phyloP scores from a whole-genome alignment of 2,113 vertebrate genomes.

The Phyllopteryx taeniolatus region DNA sequence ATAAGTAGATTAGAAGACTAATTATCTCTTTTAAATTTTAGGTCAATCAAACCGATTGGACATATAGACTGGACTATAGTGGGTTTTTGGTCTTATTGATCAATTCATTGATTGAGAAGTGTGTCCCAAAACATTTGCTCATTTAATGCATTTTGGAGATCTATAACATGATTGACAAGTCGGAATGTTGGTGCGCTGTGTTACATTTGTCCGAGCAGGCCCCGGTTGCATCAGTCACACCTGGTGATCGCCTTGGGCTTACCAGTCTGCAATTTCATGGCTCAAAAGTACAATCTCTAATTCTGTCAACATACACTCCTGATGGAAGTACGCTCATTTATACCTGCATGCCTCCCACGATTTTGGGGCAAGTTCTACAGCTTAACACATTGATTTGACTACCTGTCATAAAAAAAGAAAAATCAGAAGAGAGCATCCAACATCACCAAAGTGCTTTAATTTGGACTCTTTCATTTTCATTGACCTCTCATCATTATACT shows the following conservation, averaged over 20 bases:
- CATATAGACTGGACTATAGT: neutral
- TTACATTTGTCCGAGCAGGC: constrained; percentile 67
- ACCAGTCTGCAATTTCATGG: constrained; percentile 75
- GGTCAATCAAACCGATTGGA: too few species aligned
- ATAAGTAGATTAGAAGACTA: too few species aligned
- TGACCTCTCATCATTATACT: neutral
- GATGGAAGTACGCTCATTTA: constrained; percentile 57
- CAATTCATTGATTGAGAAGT: neutral
- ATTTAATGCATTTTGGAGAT: constrained; percentile 44
- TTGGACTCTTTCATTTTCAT: neutral
- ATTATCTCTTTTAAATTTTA: too few species aligned
- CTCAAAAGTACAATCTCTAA: constrained; percentile 73
- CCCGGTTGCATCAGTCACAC: constrained; percentile 74
- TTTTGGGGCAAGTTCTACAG: neutral
- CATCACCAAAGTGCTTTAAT: neutral
- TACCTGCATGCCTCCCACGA: constrained; percentile 7
- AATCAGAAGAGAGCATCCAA: too few species aligned
- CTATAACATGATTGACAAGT: constrained; percentile 63
- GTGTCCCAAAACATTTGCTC: neutral
- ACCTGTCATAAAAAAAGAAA: neutral
- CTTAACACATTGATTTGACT: neutral
- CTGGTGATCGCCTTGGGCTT: constrained; percentile 71
- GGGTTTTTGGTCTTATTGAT: neutral
- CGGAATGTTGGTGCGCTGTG: constrained; percentile 54
- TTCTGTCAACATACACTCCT: constrained; percentile 68